Evolutionary conservation across 1,140 invertebrate species (phyloP).

Genomic region (Camponotus vicinus): DNA sequence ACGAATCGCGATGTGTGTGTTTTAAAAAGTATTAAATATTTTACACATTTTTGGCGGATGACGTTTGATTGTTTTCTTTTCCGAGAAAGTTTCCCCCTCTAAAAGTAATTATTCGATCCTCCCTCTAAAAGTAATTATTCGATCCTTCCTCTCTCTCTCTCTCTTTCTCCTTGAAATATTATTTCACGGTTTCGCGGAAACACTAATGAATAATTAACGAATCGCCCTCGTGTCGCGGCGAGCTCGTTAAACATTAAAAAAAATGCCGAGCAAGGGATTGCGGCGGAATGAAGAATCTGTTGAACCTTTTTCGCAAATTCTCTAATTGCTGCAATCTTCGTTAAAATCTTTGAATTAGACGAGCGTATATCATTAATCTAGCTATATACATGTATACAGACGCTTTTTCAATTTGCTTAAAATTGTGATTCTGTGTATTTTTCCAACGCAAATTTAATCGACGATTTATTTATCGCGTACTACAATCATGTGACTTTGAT

Average conservation of each 20-base stretch:
- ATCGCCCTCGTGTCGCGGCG: constrained; percentile 13
- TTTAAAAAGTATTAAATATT: constrained; percentile 35
- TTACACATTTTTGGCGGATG: constrained; percentile 8
- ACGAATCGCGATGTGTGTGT: background rate
- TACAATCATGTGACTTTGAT: background rate
- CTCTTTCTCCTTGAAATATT: background rate
- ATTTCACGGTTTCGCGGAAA: background rate
- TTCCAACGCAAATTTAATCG: background rate
- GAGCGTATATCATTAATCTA: too few relatives aligned
- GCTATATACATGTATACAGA: too few relatives aligned
- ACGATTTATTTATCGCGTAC: background rate
- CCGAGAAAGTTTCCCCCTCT: background rate
- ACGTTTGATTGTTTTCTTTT: constrained; percentile 8
- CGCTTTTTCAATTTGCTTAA: too few relatives aligned
- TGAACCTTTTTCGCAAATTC: constrained; percentile 43
- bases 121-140: background rate
- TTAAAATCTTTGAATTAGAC: background rate
- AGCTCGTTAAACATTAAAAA: constrained; percentile 64
- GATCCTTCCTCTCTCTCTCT: background rate
- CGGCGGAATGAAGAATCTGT: background rate
- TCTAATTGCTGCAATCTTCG: background rate
- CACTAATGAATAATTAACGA: constrained; percentile 70
- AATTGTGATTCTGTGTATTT: background rate
- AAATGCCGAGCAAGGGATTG: constrained; percentile 13
- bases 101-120: background rate